Evolutionary conservation across 2,888 invertebrate genomes (phyloP), one percentile per base, ranked within the genome.

Genomic region (Dynastes tityus): DNA sequence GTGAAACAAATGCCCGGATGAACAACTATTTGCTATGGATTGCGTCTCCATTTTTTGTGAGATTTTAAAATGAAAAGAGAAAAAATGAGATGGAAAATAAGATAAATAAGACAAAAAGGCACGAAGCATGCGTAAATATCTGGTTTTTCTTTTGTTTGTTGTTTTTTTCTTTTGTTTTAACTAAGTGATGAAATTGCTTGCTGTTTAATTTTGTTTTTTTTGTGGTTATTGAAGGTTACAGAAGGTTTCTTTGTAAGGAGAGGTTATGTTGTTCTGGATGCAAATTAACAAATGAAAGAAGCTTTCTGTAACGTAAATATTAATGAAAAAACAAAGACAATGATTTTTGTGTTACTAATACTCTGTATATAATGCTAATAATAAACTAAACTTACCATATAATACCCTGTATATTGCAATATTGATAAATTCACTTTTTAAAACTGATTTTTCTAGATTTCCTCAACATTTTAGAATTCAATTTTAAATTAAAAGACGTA

Each of bases 41-140:
- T 45, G 45, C 11, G 37, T 6, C 37, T 45, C 45, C 8, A 45
- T 45, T 45, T 45, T 45, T 45, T 6, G 2, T 45, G 45, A 45
- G 11, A 45, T 45, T 74, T 49, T 16, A 74, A 5, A 70, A 37
- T 5, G 32, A 70, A 22, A 49, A 51, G 16, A 73, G 16, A 9
- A 16, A 32, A 55, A 32, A 53, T 53, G 53, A 29, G 51, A 55
- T 32, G 55, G 13, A 53, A 45, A 65, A 65, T 65, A 29, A 27
- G 79, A 78, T 53, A 79, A 70, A 82, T 87, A 82, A 88, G 88
- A 88, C 86, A 87, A 89, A 89, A 89, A 91, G 92, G 92, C 92
- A 92, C 92, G 92, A 92, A 92, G 92, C 92, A 92, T 92, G 92
- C 92, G 92, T 91, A 82, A 81, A 85, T 71, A 63, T 77, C 37